Base-by-base conservation (phyloP, 2,888 invertebrate genomes). In the Apamea epomidion region DNA sequence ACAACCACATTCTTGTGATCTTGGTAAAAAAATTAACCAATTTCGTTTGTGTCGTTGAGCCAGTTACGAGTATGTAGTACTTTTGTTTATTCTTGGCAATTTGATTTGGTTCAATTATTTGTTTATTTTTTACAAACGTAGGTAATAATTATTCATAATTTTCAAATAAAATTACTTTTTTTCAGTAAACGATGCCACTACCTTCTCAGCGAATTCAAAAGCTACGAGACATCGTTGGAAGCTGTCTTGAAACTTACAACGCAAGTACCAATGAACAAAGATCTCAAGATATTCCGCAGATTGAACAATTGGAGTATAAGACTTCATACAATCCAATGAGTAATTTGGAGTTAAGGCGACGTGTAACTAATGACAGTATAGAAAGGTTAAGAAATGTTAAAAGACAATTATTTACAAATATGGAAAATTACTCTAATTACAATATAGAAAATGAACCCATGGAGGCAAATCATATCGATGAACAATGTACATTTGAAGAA, bases 251-350 rank as follows among this genome's bases (percentile, higher is more conserved):
- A 69, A 69, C n/a, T 69, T n/a, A 69, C 68, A 69, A 69, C 29
- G 68, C 68, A 69, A 69, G 68, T 69, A 69, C 68, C 68, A 45
- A 73, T 73, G 72, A 73, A 73, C 72, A 73, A 73, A 73, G 72
- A 62, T 73, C 60, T 73, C 72, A 73, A 73, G 60, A 73, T 73
- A 73, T 73, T 73, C 72, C 60, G 72, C 72, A 73, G 7, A 73
- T 73, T 73, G 72, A 73, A 73, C 72, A 73, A 73, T 73, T 73
- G 62, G 72, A 73, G 72, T 58, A 73, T 73, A 73, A 73, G 72
- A 73, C 58, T 73, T 73, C 72, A 73, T 73, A 60, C 72, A 73
- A 73, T 67, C 65, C 65, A 73, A 42, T 73, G 72, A 58, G 72
- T 73, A 58, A 10, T 58, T 73, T 73, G 60, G 32, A 73, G 54